A percentile compares a stretch with the other conserved stretches of the same genome.
Evolutionary conservation across 2,113 vertebrate genomes (phyloP).

Genomic region (Fulmarus glacialis): DNA sequence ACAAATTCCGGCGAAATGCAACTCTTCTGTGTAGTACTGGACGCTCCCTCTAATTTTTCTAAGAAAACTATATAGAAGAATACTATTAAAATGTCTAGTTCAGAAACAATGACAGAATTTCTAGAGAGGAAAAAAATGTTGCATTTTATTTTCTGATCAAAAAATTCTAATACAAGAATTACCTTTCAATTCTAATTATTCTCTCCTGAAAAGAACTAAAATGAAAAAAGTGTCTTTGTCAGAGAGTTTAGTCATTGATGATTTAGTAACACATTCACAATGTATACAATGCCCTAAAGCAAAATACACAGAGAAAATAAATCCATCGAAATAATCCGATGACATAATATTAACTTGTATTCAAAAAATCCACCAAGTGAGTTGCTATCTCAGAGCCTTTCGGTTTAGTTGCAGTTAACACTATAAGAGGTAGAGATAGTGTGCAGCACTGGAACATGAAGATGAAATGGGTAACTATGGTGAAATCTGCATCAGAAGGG

Average conservation of each 20-base stretch:
- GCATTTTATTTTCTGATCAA: background rate
- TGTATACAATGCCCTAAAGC: background rate
- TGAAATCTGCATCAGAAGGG: background rate
- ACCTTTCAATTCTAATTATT: background rate
- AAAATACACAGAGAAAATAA: background rate
- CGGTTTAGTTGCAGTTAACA: background rate
- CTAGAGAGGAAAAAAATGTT: background rate
- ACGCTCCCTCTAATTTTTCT: background rate
- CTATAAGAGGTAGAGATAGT: background rate
- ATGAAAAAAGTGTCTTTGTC: background rate
- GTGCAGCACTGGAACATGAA: background rate
- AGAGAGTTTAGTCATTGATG: background rate
- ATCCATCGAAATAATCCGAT: background rate
- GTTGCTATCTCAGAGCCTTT: background rate
- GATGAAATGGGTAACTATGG: background rate
- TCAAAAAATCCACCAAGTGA: background rate
- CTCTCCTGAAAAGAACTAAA: background rate
- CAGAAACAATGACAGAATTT: background rate
- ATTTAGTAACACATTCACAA: background rate
- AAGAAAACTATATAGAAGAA: background rate
- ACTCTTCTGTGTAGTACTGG: background rate
- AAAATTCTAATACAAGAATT: background rate
- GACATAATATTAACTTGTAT: background rate
- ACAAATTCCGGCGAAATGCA: rapidly evolving
- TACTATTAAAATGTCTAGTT: background rate